Evolutionary conservation across 1,140 invertebrate genomes (phyloP), one percentile per base, ranked within the genome.

Genomic region (Drosophila teissieri): DNA sequence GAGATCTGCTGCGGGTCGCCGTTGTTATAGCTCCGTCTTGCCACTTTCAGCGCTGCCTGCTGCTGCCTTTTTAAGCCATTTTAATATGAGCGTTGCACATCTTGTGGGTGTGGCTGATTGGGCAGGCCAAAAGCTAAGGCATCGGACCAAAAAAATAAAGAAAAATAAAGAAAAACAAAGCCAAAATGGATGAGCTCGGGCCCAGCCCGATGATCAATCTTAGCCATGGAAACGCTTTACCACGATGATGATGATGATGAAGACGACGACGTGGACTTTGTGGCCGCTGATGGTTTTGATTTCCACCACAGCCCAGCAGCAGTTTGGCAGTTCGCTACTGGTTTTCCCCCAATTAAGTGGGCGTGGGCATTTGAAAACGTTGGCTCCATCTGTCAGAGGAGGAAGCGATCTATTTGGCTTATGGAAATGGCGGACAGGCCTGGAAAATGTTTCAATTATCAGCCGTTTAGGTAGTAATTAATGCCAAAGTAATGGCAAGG

Each of bases 61-160:
- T 46, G 61, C 64, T 62, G 72, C 49, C 77, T 73, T 77, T 79
- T 67, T 48, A 65, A 82, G 79, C 79, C 68, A 79, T 79, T 82
- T 82, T 78, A 82, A 82, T 82, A 78, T 67, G 56, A 67, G 40
- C 48, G 62, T 34, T 60, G 72, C 81, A 80, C 69, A 64, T 61
- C 65, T 88, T 88, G 83, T 88, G 84, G 83, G 83, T 83, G 83
- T 86, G 83, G 83, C 84, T 83, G 80, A 83, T 83, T 83, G 81
- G 81, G 76, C 46, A 70, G 17, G 67, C 51, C 51, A 17, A 54
- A 65, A 53, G 22, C 24, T 44, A 58, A 51, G 31, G 49, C 31
- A 34, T n/a, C 22, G 24, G n/a, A 31, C 3, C n/a, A 54, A 62
- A 60, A 53, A 22, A 60, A n/a, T n/a, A n/a, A n/a, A n/a, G n/a